phyloP scores from a whole-genome alignment of 1,140 invertebrate genomes.

The Mactra quadrangularis region DNA sequence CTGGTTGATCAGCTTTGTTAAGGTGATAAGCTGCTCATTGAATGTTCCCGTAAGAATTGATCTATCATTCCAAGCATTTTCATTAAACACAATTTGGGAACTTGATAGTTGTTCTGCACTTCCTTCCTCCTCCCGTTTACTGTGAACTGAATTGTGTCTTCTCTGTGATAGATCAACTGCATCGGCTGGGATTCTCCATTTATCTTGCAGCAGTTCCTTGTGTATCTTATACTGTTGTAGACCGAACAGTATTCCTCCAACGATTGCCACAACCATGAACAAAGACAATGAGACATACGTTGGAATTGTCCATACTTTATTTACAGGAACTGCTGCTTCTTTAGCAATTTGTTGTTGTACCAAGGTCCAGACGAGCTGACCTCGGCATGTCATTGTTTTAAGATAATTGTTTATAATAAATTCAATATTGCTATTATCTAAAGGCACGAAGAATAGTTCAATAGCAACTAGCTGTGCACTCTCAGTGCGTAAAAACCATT shows the following conservation, averaged over 20 bases:
- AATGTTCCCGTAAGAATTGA: constrained; percentile 69
- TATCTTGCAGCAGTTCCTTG: constrained; percentile 70
- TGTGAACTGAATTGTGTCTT: constrained; percentile 59
- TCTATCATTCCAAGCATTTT: constrained; percentile 60
- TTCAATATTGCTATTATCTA: constrained; percentile 54
- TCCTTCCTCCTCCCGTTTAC: constrained; percentile 43
- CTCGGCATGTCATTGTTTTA: constrained; percentile 68
- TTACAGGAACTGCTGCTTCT: constrained; percentile 44
- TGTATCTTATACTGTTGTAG: constrained; percentile 54
- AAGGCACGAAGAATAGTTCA: constrained; percentile 63
- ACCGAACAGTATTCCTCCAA: constrained; percentile 38
- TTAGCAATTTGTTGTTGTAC: constrained; percentile 59
- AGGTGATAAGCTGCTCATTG: constrained; percentile 62
- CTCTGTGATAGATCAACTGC: constrained; percentile 58
- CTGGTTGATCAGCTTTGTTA: constrained; percentile 40
- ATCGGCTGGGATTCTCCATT: constrained; percentile 71
- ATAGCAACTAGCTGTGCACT: constrained; percentile 48
- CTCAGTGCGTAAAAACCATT: constrained; percentile 68
- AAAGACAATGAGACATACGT: constrained; percentile 45
- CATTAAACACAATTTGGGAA: constrained; percentile 29
- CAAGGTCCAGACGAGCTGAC: constrained; percentile 62
- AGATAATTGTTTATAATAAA: constrained; percentile 62
- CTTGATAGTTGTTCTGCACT: constrained; percentile 45
- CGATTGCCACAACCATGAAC: constrained; percentile 42
- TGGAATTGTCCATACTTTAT: constrained; percentile 67